A percentile compares a stretch with the other conserved stretches of the same genome.
Evolutionary conservation across 2,797 vertebrate genomes (phyloP).

Genomic region (Delichon dasypus): DNA sequence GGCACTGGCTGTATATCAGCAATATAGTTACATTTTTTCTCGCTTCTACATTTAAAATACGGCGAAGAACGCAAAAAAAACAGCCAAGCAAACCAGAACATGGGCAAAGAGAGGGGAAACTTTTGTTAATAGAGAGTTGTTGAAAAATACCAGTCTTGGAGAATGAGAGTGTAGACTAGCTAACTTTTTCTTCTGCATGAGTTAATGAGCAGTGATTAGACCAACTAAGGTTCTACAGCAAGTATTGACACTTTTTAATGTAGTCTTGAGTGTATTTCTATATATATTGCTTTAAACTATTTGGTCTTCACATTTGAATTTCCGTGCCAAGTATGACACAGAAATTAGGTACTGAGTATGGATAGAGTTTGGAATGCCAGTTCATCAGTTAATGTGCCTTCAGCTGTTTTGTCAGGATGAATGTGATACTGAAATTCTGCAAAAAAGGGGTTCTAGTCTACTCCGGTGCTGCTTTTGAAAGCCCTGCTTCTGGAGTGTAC

Average conservation of each 20-base stretch:
- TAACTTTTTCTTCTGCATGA: neutral
- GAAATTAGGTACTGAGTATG: neutral
- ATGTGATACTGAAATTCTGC: neutral
- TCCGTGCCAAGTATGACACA: neutral
- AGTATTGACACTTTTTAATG: neutral
- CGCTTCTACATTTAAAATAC: neutral
- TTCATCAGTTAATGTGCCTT: neutral
- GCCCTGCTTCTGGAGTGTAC: neutral
- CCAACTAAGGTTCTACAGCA: neutral
- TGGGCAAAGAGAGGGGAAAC: neutral
- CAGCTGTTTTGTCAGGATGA: neutral
- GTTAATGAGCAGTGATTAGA: neutral
- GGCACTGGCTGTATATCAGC: neutral
- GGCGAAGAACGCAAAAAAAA: neutral
- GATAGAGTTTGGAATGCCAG: neutral
- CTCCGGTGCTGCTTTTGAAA: neutral
- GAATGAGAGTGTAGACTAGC: neutral
- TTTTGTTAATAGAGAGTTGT: neutral
- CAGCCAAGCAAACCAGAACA: neutral
- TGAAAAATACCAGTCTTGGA: neutral
- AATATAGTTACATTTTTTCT: neutral
- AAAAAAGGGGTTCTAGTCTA: neutral
- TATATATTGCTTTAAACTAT: neutral
- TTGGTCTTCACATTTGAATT: neutral
- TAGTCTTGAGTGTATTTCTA: neutral